Percentiles rank a stretch among this genome's conserved stretches.
These are phyloP conservation scores for Cotesia typhae DNA, from an alignment of 1,140 invertebrate species.

Conservation along the genomic window DNA sequence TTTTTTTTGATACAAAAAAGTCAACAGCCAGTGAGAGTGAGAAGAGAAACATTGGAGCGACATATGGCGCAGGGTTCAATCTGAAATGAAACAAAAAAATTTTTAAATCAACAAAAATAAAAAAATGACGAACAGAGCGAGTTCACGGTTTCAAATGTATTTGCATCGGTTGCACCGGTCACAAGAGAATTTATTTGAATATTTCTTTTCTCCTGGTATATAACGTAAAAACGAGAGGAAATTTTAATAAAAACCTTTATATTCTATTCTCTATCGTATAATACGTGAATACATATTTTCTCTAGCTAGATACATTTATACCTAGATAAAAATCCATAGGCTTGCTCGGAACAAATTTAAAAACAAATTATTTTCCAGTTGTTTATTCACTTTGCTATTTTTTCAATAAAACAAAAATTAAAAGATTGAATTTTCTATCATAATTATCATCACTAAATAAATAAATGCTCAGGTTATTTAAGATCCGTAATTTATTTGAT, in stretches of 20 bases:
- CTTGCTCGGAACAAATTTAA: no score
- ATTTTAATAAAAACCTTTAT: slow-evolving; percentile 28
- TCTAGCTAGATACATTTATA: neutral
- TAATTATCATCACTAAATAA: no score
- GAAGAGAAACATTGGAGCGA: neutral
- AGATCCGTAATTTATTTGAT: no score
- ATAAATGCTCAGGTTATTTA: no score
- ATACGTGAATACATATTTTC: slow-evolving; percentile 7
- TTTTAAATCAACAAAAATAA: no score
- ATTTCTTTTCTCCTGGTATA: slow-evolving; percentile 28
- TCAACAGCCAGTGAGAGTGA: no score
- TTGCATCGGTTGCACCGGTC: slow-evolving; percentile 34
- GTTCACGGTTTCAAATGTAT: slow-evolving; percentile 30
- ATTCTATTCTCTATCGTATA: slow-evolving; percentile 3
- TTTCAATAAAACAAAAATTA: no score
- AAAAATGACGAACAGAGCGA: slow-evolving; percentile 12
- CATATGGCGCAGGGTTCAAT: neutral
- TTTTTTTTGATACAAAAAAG: neutral
- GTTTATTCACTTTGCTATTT: no score
- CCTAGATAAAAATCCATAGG: neutral
- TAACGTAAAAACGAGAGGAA: slow-evolving; percentile 13
- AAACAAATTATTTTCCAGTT: no score
- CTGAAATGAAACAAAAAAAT: slow-evolving; percentile 13
- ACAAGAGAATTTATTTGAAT: slow-evolving; percentile 37
- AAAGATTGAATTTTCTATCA: no score